Base-by-base conservation (phyloP, 2,888 invertebrate genomes). In the Ormyrus labotus region DNA sequence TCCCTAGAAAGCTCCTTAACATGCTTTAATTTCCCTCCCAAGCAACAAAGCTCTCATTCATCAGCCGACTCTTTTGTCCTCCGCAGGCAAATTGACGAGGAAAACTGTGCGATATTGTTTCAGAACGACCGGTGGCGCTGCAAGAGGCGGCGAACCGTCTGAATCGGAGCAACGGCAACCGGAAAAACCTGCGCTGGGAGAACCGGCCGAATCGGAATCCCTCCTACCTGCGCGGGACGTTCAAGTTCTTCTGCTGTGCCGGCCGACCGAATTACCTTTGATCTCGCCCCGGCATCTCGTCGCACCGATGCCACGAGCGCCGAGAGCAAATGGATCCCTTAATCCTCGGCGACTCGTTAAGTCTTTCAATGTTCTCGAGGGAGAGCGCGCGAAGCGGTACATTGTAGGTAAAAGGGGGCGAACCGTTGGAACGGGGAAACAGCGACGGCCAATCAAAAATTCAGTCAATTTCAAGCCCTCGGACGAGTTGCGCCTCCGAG, bases 241-340 rank as follows among this genome's bases (percentile, higher is more conserved):
- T 90, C 80, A 89, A 86, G 79, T 89, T 89, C 82, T 86, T 90
- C 76, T 89, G 89, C 82, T 90, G 90, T 84, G 83, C 89, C 64
- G 85, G 88, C 45, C 85, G 88, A 82, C 87, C 89, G 79, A 89
- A 89, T 85, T 89, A 89, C 76, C 87, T 89, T 84, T 89, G 86
- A 89, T 82, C 78, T 74, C 72, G 55, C 2, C 51, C 50, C 47
- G 45, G 51, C 19, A 19, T 19, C 19, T 19, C 19, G 19, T 1
- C 19, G 19, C 19, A 2, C 19, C 19, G 19, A 19, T 19, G 19
- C 19, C 19, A 19, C 19, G 2, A 19, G 19, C 19, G 19, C 19
- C 19, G 19, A 19, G 19, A 19, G 19, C 19, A 19, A 19, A 1
- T 2, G 19, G 19, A 19, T 19, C 19, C 19, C 19, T 19, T 2